Percentiles rank a stretch among this genome's conserved stretches.
Conservation (phyloP, 1,140 invertebrate species). For the Tetramorium simillimum region DNA sequence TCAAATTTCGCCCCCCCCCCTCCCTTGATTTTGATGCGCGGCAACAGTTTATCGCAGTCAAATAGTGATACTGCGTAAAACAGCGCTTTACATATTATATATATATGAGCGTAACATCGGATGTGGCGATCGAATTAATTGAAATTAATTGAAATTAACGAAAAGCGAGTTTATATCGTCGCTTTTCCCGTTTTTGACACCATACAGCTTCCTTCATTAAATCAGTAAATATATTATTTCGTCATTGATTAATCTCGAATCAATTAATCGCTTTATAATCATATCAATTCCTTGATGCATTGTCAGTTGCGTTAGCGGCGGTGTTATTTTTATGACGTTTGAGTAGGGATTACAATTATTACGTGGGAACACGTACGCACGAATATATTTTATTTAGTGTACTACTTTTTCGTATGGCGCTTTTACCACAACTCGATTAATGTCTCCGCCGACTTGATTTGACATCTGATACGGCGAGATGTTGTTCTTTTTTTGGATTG, state of each 20-base stretch:
- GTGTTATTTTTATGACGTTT: background rate
- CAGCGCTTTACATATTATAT: background rate
- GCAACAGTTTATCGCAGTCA: conserved; percentile 1
- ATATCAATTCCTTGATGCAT: background rate
- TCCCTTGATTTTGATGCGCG: background rate
- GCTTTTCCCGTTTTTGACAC: background rate
- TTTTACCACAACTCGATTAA: conserved; percentile 16
- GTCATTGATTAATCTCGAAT: background rate
- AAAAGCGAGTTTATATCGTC: background rate
- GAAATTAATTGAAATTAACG: conserved; percentile 29
- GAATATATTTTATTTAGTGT: background rate
- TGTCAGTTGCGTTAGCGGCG: background rate
- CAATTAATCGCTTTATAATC: background rate
- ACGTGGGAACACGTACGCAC: background rate
- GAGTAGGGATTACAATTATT: background rate
- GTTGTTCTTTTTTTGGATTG: background rate
- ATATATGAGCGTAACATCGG: background rate
- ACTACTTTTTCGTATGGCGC: background rate
- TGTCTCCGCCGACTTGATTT: conserved; percentile 24
- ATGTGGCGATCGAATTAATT: background rate
- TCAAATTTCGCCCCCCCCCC: background rate
- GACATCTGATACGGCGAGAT: conserved; percentile 20
- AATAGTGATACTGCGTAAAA: background rate
- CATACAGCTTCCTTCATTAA: background rate
- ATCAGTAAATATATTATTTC: background rate